phyloP scores from a whole-genome alignment of 2,797 vertebrate genomes.

The Falco naumanni region DNA sequence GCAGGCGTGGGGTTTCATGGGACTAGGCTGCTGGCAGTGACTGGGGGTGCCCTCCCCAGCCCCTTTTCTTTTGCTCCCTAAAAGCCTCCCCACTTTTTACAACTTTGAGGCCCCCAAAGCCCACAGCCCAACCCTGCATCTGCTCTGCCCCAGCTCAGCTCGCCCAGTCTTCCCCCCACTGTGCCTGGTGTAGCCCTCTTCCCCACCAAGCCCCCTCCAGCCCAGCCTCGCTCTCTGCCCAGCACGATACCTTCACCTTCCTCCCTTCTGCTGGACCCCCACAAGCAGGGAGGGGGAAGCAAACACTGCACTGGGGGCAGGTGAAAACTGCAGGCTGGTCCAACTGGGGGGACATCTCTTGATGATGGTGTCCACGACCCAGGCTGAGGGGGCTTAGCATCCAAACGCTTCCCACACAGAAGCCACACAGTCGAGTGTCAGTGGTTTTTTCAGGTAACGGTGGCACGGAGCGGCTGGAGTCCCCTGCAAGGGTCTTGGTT shows the following conservation, averaged over 20 bases:
- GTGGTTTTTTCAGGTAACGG: neutral
- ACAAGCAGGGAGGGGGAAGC: neutral
- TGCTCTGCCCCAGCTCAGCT: neutral
- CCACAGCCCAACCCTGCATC: neutral
- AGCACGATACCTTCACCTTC: neutral
- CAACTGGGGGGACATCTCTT: rapidly evolving
- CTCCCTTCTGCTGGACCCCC: neutral
- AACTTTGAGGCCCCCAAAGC: neutral
- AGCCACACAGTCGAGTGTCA: rapidly evolving
- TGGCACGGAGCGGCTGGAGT: neutral
- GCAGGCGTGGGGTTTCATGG: neutral
- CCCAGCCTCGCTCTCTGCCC: neutral
- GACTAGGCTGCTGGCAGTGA: neutral
- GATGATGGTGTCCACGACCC: neutral
- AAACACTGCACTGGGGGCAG: neutral
- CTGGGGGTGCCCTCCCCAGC: neutral
- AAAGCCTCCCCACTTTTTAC: neutral
- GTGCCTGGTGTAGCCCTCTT: neutral
- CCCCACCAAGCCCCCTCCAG: neutral
- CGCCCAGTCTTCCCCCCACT: neutral
- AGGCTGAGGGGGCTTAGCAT: neutral
- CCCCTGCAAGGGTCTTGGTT: rapidly evolving
- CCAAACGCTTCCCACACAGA: rapidly evolving
- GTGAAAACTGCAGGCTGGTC: neutral
- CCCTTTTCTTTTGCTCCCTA: neutral